A percentile compares a stretch with the other conserved stretches of the same genome.
Conservation (phyloP, 1,140 invertebrate genomes). For the Lordiphosa stackelbergi region DNA sequence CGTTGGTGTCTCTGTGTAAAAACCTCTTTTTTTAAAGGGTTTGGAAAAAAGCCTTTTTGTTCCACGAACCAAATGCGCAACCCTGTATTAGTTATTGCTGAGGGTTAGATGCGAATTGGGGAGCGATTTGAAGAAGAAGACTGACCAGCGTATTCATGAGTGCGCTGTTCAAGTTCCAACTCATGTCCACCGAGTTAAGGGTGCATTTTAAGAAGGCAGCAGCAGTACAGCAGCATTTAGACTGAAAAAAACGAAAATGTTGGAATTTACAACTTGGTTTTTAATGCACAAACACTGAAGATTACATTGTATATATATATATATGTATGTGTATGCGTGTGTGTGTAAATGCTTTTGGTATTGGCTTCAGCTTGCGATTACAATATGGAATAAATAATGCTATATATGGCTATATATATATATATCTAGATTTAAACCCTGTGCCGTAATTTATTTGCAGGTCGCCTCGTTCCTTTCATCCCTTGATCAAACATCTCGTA, state of each 20-base stretch:
- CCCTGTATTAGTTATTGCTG: too few species aligned
- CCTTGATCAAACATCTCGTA: constrained; percentile 68
- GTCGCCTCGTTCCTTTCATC: constrained; percentile 16
- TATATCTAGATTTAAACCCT: constrained; percentile 1
- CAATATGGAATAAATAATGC: constrained; percentile 48
- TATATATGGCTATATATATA: constrained; percentile 19
- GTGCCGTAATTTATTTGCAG: constrained; percentile 1
- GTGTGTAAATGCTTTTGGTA: constrained; percentile 72
- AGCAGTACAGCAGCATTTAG: neutral
- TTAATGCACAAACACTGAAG: constrained; percentile 37
- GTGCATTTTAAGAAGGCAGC: neutral
- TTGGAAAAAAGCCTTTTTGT: too few species aligned
- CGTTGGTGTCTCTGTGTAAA: too few species aligned
- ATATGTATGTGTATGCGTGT: constrained; percentile 45
- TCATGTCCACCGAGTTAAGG: too few species aligned
- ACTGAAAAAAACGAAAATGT: neutral
- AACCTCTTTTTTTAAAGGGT: too few species aligned
- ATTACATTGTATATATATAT: constrained; percentile 25
- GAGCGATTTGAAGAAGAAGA: too few species aligned
- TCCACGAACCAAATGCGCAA: too few species aligned
- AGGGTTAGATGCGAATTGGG: too few species aligned
- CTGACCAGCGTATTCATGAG: too few species aligned
- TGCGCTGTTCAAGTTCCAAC: too few species aligned
- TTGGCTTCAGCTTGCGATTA: constrained; percentile 58
- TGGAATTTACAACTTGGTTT: constrained; percentile 1